Percentiles rank a stretch among this genome's conserved stretches.
Conservation (phyloP, 2,113 vertebrate species). For the Phaetusa simplex region DNA sequence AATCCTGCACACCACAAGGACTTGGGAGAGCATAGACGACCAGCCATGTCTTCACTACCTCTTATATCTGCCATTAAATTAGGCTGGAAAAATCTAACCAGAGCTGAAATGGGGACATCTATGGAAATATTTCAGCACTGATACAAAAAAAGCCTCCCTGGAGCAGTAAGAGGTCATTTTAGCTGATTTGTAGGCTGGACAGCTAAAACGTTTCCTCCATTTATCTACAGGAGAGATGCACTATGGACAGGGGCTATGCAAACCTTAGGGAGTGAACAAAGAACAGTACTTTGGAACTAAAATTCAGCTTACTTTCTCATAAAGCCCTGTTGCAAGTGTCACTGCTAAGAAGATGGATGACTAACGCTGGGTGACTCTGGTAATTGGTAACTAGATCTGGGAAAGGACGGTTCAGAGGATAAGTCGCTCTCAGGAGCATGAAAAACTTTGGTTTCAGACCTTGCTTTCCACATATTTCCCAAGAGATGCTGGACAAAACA, state of each 20-base stretch:
- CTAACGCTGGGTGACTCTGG: background rate
- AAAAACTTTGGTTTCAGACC: background rate
- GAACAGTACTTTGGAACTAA: background rate
- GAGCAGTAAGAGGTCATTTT: background rate
- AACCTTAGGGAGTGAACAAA: background rate
- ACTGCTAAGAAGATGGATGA: background rate
- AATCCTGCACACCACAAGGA: background rate
- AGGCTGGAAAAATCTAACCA: constrained; percentile 19
- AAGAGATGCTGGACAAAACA: background rate
- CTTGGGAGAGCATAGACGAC: background rate
- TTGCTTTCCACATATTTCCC: background rate
- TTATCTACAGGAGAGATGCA: background rate
- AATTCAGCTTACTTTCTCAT: background rate
- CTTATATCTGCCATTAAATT: background rate
- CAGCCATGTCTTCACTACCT: background rate
- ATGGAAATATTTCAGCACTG: background rate
- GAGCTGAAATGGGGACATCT: background rate
- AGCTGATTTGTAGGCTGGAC: background rate
- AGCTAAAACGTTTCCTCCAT: background rate
- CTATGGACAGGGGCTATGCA: background rate
- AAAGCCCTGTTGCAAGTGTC: background rate
- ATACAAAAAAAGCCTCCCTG: background rate
- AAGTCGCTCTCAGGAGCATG: background rate
- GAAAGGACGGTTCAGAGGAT: background rate
- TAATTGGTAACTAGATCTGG: background rate